Percentiles rank a stretch among this genome's conserved stretches.
phyloP scores from a whole-genome alignment of 2,797 vertebrate genomes.

The Gobionotothen gibberifrons region DNA sequence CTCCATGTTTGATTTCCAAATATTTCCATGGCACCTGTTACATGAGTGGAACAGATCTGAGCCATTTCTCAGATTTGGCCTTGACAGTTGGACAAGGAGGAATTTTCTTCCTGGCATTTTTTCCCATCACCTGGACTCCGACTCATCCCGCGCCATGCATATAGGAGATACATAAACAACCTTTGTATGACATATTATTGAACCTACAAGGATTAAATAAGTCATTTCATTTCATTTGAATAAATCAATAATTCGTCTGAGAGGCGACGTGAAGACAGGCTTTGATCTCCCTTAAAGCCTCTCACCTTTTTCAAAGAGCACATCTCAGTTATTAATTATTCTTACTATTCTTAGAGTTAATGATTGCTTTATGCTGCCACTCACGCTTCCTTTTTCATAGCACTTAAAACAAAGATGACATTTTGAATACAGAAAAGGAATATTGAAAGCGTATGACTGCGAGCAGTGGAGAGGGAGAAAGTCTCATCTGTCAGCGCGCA shows the following conservation, averaged over 20 bases:
- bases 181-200: constrained; percentile 25
- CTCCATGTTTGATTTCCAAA: constrained; percentile 61
- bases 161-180: constrained; percentile 33
- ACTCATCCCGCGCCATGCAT: constrained; percentile 45
- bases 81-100: constrained; percentile 46
- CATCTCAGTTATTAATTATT: constrained; percentile 27
- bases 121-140: constrained; percentile 63
- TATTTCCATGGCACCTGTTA: constrained; percentile 61
- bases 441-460: constrained; percentile 11
- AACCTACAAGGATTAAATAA: constrained; percentile 30
- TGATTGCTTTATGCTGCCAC: constrained; percentile 3
- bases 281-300: constrained; percentile 37
- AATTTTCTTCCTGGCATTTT: constrained; percentile 63
- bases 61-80: constrained; percentile 48
- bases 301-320: constrained; percentile 23
- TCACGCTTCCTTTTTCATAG: neutral
- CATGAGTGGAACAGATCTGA: constrained; percentile 62
- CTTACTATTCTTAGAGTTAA: constrained; percentile 41
- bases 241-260: constrained; percentile 12
- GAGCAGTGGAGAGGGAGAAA: constrained; percentile 44
- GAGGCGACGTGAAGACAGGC: constrained; percentile 21
- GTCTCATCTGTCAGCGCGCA: constrained; percentile 64
- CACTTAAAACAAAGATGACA: constrained; percentile 7
- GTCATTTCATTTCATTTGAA: constrained; percentile 13
- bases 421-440: constrained; percentile 26